Base-by-base conservation (phyloP, 2,888 invertebrate genomes). In the Drosophila cyrtoloma region DNA sequence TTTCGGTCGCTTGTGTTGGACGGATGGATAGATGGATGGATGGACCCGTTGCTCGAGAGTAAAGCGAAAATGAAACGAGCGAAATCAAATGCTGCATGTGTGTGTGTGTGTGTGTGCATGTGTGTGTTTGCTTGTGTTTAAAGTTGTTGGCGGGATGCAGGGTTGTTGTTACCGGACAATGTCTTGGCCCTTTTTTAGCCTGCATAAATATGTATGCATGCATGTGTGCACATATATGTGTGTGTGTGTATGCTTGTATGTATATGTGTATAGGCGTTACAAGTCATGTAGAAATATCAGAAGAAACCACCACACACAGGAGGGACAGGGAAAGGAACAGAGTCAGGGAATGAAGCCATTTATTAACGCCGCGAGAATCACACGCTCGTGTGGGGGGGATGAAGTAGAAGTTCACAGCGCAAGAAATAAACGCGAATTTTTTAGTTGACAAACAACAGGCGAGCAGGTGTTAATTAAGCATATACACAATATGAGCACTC, bases 81-180 rank as follows among this genome's bases (percentile, higher is more conserved):
- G 65, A 84, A 82, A 79, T 81, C 81, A 78, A 83, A 76, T 75
- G 73, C 75, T 84, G 74, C 78, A 64, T 74, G 71, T 57, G 60
- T 72, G 63, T 75, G 59, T 60, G 71, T 65, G 75, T 66, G 65
- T 68, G 65, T 62, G 47, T 57, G 56, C 57, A 58, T 28, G 59
- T 67, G 51, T 47, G 39, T 58, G 51, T 59, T 42, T 35, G 66
- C 62, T 52, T 57, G 56, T 57, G 61, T 32, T 65, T 53, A 52
- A 64, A 65, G 28, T 63, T 59, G 75, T 78, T 74, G 68, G 70
- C 63, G 68, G 62, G 70, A 56, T 64, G 70, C 50, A 59, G 68
- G 47, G 56, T 63, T 63, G 68, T 47, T 62, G 72, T 63, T 61
- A 56, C 61, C 60, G 69, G 50, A 79, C 72, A 77, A 75, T 76